phyloP scores from a whole-genome alignment of 2,888 invertebrate genomes.

The Phortica magna region DNA sequence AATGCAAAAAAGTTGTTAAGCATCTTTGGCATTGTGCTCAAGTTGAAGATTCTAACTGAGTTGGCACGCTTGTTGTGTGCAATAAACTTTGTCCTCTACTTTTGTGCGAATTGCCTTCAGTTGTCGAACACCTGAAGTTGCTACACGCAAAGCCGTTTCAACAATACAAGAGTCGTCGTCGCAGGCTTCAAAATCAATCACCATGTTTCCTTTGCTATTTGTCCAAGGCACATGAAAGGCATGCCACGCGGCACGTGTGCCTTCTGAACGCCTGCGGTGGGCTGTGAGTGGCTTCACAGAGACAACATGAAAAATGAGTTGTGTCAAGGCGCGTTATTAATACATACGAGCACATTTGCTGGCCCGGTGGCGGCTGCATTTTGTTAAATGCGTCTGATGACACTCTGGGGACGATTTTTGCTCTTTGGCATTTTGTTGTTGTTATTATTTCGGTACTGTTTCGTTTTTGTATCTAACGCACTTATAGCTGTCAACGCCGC shows the following conservation, averaged over 20 bases:
- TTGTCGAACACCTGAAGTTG: not conserved
- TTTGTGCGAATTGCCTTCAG: not conserved
- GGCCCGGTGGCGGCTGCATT: not conserved
- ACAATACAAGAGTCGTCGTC: too few species aligned
- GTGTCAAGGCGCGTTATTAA: slow-evolving; percentile 27
- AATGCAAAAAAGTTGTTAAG: too few species aligned
- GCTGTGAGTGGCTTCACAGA: too few species aligned
- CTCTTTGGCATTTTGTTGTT: not conserved
- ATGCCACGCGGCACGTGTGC: too few species aligned
- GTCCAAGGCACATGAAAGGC: too few species aligned
- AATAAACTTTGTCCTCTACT: not conserved
- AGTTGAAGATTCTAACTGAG: not conserved
- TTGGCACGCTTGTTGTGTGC: not conserved
- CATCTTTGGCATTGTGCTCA: not conserved
- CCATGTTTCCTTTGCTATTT: too few species aligned
- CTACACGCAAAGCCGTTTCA: not conserved
- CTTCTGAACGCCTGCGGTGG: too few species aligned
- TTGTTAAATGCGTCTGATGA: slow-evolving; percentile 11
- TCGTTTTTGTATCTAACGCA: not conserved
- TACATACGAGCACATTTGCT: not conserved
- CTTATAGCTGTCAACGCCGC: slow-evolving; percentile 25
- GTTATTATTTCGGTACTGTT: not conserved
- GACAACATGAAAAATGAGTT: not conserved
- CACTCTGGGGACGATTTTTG: slow-evolving; percentile 3
- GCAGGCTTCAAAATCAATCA: too few species aligned